Evolutionary conservation across 1,140 invertebrate genomes (phyloP), one percentile per base, ranked within the genome.

Genomic region (Penaeus chinensis): DNA sequence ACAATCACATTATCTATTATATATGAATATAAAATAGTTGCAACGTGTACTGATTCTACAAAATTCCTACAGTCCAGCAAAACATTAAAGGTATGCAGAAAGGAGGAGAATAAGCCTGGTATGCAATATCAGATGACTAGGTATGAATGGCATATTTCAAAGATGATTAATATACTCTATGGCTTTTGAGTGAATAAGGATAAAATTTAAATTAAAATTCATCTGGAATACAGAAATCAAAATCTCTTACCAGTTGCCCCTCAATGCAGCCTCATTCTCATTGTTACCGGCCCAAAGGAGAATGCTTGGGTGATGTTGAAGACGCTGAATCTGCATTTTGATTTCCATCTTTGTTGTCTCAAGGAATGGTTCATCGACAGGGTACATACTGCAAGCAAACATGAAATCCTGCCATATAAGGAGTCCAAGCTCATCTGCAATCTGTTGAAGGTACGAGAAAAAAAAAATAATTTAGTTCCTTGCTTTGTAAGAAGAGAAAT

Each of bases 311-410:
- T 99, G 98, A 92, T 96, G 94, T 89, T 97, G 96, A 11, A 99
- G 93, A 84, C 98, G 93, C 86, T 94, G 93, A 1, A 98, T 94
- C 92, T 98, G 98, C 91, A 98, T 95, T 37, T 92, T 92, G 16
- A 99, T 93, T 94, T 99, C 99, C 27, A 92, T 91, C 61, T 92
- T 92, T 0, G 99, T 97, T 19, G 93, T 95, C 4, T 90, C 77
- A 3, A 99, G 92, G 92, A 98, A 99, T 18, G 93, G 91, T 0
- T 92, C 88, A 82, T 94, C 94, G 0, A 94, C 94, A 10, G 98
- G 98, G 93, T 99, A 99, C 95, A 99, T 96, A 11, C 96, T 94
- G 92, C 98, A 99, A 0, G 98, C 98, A 92, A 99, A 99, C 96
- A 99, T 98, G 27, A 90, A 66, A 81, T 91, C 90, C 79, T 98